These are phyloP conservation scores for Ommatoiulus sabulosus DNA, from an alignment of 2,888 invertebrate species.

Conservation along the genomic window DNA sequence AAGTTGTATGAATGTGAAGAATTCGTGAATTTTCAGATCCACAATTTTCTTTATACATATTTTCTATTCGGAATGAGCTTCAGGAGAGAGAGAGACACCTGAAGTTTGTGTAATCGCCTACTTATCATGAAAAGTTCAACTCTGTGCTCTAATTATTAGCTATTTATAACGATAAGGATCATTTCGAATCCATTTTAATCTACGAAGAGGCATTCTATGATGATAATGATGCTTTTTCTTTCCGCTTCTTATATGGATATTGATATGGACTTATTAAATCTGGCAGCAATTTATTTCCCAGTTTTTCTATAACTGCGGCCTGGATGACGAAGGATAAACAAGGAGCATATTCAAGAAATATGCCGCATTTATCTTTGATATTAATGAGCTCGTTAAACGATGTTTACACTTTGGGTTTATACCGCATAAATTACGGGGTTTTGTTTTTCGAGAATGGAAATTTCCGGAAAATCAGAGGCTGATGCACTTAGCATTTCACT, in stretches of 20 bases:
- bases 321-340: background rate
- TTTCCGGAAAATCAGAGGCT: background rate
- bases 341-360: background rate
- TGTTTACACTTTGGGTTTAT: conserved; percentile 23
- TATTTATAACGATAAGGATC: conserved; percentile 26
- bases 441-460: background rate
- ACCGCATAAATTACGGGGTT: background rate
- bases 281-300: conserved; percentile 20
- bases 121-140: conserved; percentile 24
- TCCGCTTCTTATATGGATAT: conserved; percentile 30
- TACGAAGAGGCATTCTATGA: background rate
- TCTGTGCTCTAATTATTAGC: conserved; percentile 12
- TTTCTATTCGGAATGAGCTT: background rate
- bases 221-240: conserved; percentile 21
- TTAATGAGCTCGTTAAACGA: conserved; percentile 38
- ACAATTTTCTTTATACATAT: background rate
- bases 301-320: background rate
- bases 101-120: background rate
- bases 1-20: too few relatives aligned
- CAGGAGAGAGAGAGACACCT: background rate
- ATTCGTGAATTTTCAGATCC: background rate
- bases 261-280: conserved; percentile 47
- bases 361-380: conserved; percentile 19
- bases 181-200: conserved; percentile 38
- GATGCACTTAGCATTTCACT: background rate